Conservation (phyloP, 2,888 invertebrate species). For the Eupithecia insigniata region DNA sequence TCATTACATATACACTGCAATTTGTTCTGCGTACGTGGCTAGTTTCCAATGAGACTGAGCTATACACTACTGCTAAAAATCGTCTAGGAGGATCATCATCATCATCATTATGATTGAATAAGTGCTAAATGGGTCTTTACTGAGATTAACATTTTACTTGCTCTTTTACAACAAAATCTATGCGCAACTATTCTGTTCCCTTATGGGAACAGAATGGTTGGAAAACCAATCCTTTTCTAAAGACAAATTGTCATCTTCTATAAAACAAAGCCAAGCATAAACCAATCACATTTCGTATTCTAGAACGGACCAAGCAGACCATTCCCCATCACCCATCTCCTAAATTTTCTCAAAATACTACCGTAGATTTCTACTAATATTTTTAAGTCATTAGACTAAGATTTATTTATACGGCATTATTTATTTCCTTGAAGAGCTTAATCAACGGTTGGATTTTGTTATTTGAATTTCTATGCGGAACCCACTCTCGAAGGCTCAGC, state of each 20-base stretch:
- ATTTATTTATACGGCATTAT: too few relatives aligned
- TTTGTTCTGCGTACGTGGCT: too few relatives aligned
- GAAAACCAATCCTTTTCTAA: neutral
- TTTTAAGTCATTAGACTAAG: neutral
- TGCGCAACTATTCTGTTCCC: too few relatives aligned
- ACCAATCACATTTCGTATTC: too few relatives aligned
- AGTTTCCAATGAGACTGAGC: too few relatives aligned
- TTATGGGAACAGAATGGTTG: neutral
- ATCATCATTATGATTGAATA: neutral
- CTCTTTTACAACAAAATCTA: too few relatives aligned
- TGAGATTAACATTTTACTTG: neutral
- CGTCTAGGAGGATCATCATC: too few relatives aligned
- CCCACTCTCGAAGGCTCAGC: neutral
- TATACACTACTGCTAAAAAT: too few relatives aligned
- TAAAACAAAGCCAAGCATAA: neutral
- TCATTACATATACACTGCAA: too few relatives aligned
- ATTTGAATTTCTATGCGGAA: neutral
- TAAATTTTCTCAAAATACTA: too few relatives aligned
- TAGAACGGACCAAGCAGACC: neutral
- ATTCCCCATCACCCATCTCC: too few relatives aligned
- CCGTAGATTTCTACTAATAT: neutral
- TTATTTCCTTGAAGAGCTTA: neutral
- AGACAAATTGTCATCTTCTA: neutral
- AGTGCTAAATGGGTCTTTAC: neutral
- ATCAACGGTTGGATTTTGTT: neutral